These are phyloP conservation scores for Phalacrocorax pelagicus DNA, from an alignment of 2,113 vertebrate genomes.

Conservation along the genomic window DNA sequence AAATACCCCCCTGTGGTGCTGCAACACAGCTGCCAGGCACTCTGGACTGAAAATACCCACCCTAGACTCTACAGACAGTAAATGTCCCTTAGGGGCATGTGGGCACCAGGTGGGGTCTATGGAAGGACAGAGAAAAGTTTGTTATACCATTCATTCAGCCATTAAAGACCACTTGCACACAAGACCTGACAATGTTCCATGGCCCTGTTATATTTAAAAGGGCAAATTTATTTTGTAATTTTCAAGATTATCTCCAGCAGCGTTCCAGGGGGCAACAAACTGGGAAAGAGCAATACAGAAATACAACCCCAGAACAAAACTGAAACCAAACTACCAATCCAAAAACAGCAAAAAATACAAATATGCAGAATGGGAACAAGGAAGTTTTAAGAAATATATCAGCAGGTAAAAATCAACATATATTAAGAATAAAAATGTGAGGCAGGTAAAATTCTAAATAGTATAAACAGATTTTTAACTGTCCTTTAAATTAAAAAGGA, in stretches of 20 bases:
- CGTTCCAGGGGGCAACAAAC: background rate
- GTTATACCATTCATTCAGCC: background rate
- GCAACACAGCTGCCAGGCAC: background rate
- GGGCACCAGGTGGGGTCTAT: accelerated
- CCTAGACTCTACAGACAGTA: background rate
- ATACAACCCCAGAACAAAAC: background rate
- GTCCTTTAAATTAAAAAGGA: background rate
- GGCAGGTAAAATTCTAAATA: background rate
- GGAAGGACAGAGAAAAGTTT: background rate
- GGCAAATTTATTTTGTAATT: background rate
- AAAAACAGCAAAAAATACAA: background rate
- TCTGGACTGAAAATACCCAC: background rate
- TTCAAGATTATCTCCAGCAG: background rate
- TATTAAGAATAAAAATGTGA: background rate
- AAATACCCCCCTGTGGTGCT: background rate
- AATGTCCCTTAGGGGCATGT: background rate
- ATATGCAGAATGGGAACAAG: background rate
- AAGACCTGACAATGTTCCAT: accelerated
- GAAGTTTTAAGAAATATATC: background rate
- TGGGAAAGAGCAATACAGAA: background rate
- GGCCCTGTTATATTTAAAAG: background rate
- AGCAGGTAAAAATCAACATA: background rate
- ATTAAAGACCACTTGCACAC: background rate
- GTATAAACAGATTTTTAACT: background rate
- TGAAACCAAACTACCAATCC: background rate